Conservation (phyloP, 2,797 vertebrate genomes). For the Echeneis naucrates region DNA sequence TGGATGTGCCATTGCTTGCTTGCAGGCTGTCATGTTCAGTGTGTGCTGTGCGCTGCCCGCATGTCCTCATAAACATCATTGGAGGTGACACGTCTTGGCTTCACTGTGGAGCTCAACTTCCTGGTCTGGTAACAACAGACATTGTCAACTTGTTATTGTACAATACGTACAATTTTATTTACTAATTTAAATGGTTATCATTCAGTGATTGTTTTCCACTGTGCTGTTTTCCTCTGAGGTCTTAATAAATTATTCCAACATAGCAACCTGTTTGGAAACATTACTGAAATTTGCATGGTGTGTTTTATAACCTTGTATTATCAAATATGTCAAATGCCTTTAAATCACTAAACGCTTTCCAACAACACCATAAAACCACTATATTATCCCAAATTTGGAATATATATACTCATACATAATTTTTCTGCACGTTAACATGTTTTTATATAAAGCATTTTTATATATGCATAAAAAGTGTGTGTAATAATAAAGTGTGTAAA, state of each 20-base stretch:
- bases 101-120: neutral
- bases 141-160: slow-evolving; percentile 8
- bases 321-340: neutral
- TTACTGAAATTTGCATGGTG: no score
- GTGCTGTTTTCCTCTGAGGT: neutral
- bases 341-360: no score
- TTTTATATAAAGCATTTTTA: no score
- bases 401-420: no score
- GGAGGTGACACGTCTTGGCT: neutral
- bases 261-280: neutral
- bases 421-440: no score
- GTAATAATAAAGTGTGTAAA: neutral
- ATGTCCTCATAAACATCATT: slow-evolving; percentile 80
- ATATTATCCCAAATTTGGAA: no score
- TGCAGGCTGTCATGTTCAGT: slow-evolving; percentile 26
- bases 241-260: neutral
- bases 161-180: neutral
- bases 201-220: no score
- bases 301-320: neutral
- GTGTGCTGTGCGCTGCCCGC: slow-evolving; percentile 62
- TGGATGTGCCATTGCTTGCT: neutral
- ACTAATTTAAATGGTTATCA: neutral
- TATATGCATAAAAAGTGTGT: no score
- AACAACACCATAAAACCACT: no score
- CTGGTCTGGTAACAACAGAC: slow-evolving; percentile 42